Evolutionary conservation across 2,113 vertebrate species (phyloP).

Genomic region (Platycercus adscitus): DNA sequence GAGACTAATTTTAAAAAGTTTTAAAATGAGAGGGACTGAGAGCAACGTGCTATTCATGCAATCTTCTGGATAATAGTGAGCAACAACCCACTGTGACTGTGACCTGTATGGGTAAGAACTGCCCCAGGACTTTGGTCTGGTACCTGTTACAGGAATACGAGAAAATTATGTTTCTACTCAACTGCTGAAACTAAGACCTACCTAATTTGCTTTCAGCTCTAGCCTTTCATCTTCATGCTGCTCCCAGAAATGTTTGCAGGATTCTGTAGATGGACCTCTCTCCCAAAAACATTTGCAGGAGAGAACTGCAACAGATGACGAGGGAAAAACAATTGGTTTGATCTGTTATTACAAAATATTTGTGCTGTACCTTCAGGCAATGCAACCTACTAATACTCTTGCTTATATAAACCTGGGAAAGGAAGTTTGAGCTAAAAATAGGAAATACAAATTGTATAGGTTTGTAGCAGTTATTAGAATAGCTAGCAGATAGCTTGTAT

Average conservation of each 20-base stretch:
- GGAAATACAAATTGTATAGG: background rate
- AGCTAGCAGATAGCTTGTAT: background rate
- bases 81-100: background rate
- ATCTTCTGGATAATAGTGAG: background rate
- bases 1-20: background rate
- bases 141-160: background rate
- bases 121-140: background rate
- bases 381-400: background rate
- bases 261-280: background rate
- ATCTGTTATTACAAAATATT: background rate
- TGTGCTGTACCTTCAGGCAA: background rate
- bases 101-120: background rate
- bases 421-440: background rate
- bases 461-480: background rate
- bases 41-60: background rate
- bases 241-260: background rate
- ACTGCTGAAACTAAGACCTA: background rate
- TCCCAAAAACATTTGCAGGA: background rate
- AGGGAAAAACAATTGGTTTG: background rate
- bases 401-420: background rate
- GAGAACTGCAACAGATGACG: background rate
- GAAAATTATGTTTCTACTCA: background rate
- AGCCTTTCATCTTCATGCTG: background rate
- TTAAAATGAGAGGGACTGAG: background rate
- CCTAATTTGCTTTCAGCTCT: background rate